These are phyloP conservation scores for Cyrtorhinus lividipennis DNA, from an alignment of 1,140 invertebrate genomes.

Conservation along the genomic window DNA sequence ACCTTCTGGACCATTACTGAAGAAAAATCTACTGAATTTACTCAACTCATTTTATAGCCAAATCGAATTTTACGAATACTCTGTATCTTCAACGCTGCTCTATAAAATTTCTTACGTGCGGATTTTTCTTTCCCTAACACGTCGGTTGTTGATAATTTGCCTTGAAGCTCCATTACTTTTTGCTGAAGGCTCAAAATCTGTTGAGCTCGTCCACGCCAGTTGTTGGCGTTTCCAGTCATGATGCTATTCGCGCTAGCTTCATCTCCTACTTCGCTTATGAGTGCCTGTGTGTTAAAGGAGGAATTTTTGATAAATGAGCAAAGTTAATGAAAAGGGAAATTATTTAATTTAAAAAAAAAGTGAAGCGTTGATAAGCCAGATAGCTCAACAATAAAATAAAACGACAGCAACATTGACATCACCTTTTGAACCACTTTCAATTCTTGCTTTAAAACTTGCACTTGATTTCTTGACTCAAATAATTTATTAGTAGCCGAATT, in stretches of 20 bases:
- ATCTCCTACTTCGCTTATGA: constrained; percentile 40
- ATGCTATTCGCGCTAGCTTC: constrained; percentile 31
- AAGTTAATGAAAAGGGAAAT: too few species aligned
- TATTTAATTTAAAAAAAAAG: too few species aligned
- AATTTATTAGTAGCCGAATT: constrained; percentile 42
- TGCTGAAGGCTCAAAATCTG: constrained; percentile 48
- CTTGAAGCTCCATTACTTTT: constrained; percentile 44
- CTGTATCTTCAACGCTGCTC: too few species aligned
- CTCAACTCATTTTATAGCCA: too few species aligned
- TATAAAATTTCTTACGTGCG: constrained; percentile 18
- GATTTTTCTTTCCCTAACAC: constrained; percentile 12
- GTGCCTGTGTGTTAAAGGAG: constrained; percentile 25
- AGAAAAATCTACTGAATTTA: too few species aligned
- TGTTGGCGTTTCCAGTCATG: constrained; percentile 24
- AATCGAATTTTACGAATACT: too few species aligned
- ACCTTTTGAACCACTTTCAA: constrained; percentile 36
- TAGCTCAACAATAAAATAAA: too few species aligned
- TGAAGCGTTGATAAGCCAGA: too few species aligned
- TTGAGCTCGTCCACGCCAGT: constrained; percentile 54
- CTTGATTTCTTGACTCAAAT: constrained; percentile 47
- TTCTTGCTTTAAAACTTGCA: constrained; percentile 45
- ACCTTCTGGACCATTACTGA: too few species aligned
- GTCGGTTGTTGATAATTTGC: constrained; percentile 32
- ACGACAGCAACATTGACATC: too few species aligned
- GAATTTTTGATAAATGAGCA: constrained; percentile 1